Base-by-base conservation (phyloP, 2,113 vertebrate genomes). In the Notiomystis cincta region DNA sequence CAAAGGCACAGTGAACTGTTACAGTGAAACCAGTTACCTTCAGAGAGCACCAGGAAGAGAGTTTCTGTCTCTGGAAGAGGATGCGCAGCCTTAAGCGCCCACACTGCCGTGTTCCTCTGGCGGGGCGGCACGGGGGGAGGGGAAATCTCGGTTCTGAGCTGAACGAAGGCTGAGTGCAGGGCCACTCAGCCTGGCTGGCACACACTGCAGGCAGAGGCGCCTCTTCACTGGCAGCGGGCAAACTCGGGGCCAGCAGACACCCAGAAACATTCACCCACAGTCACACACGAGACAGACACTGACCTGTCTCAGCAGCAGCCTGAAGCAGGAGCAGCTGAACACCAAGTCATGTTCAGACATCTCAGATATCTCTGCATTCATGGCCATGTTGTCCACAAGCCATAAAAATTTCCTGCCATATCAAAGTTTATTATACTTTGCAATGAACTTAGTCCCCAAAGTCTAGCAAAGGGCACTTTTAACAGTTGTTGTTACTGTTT, bases 101-200 rank as follows among this genome's bases (percentile, higher is more conserved):
- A 15, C 10, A 5, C 4, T 35, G 13, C 45, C 38, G 2, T 3
- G 9, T 53, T 40, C 7, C 22, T 11, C 11, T 1, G 5, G 33
- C 38, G 56, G 42, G 19, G 12, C 0, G 3, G 45, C 19, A 3
- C 3, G n/a, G 0, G 27, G 24, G 38, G 13, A 77, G 35, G 6
- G 1, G 4, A 5, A 16, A 2, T 0, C 9, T 1, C 2, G 1
- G 1, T 15, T 30, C 17, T 45, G 30, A 16, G 40, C 35, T 17
- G 35, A 37, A 22, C 0, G 10, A 45, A 13, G 19, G 23, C 16
- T 2, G 5, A 30, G n/a, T 78, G n/a, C 0, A 3, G 81, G 35
- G 61, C 37, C 4, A 0, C 7, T 20, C 58, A 47, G 53, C 83
- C 24, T 7, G 35, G 27, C 45, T 1, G 2, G 79, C 64, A 40